phyloP scores from a whole-genome alignment of 2,113 vertebrate genomes.

The Salvelinus alpinus region DNA sequence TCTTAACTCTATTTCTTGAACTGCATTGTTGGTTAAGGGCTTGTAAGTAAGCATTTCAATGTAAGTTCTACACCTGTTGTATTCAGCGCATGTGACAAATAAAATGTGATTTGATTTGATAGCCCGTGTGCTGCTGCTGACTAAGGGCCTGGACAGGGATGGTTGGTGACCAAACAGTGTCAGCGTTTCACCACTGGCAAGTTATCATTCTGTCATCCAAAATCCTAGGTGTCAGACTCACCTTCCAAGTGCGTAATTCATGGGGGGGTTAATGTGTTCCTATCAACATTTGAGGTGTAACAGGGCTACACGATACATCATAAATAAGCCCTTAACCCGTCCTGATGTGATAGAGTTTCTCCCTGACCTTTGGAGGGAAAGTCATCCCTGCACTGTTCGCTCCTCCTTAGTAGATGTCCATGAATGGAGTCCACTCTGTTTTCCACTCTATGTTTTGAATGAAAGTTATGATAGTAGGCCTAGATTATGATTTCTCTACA shows the following conservation, averaged over 20 bases:
- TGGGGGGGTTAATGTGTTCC: constrained; percentile 5
- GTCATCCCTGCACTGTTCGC: not conserved
- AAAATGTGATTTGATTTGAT: no score
- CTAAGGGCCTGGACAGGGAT: not conserved
- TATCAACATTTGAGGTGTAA: constrained; percentile 3
- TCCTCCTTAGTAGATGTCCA: not conserved
- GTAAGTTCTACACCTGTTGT: no score
- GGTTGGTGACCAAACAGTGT: not conserved
- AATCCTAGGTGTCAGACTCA: not conserved
- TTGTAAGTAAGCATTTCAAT: no score
- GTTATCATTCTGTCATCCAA: not conserved
- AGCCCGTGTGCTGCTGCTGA: not conserved
- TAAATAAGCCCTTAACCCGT: constrained; percentile 15
- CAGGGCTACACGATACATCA: constrained; percentile 4
- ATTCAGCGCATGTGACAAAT: no score
- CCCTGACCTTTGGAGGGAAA: not conserved
- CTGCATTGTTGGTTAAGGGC: no score
- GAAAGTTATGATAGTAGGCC: not conserved
- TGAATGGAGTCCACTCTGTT: not conserved
- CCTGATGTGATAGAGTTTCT: constrained; percentile 1
- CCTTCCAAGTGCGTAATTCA: constrained; percentile 8
- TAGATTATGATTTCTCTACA: no score
- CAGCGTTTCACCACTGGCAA: not conserved
- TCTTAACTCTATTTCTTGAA: no score
- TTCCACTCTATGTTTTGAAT: not conserved